phyloP scores from a whole-genome alignment of 2,888 invertebrate species.

The Apotomis turbidana region DNA sequence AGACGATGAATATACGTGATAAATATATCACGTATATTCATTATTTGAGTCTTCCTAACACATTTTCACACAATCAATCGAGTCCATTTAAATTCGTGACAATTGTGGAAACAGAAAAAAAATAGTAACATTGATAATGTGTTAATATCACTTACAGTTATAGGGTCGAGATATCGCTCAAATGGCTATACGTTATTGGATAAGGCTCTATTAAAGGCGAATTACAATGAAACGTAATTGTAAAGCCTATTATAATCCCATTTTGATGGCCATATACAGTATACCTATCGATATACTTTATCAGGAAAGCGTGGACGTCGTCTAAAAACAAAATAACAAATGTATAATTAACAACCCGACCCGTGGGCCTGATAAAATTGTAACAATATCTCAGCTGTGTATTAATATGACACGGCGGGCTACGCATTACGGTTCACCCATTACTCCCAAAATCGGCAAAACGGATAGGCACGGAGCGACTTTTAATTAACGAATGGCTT shows the following conservation, averaged over 20 bases:
- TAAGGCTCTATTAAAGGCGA: too few species aligned
- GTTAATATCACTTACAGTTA: too few species aligned
- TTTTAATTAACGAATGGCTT: conserved; percentile 66
- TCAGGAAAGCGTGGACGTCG: background rate
- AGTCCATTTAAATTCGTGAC: too few species aligned
- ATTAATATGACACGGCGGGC: conserved; percentile 24
- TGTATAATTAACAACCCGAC: background rate
- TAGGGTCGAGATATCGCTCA: too few species aligned
- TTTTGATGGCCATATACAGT: background rate
- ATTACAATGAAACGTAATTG: too few species aligned
- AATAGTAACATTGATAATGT: too few species aligned
- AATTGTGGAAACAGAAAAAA: too few species aligned
- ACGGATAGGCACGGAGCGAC: conserved; percentile 42
- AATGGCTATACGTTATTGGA: too few species aligned
- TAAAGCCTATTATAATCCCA: background rate
- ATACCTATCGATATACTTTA: background rate
- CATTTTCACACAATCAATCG: too few species aligned
- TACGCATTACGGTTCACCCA: conserved; percentile 24
- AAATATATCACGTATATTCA: too few species aligned
- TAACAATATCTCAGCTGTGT: conserved; percentile 3
- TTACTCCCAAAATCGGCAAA: conserved; percentile 27
- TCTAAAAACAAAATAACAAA: background rate
- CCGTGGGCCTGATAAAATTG: conserved; percentile 6
- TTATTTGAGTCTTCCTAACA: too few species aligned
- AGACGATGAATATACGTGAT: too few species aligned